These are phyloP conservation scores for Meleagris gallopavo DNA, from an alignment of 2,113 vertebrate genomes.

Conservation along the genomic window DNA sequence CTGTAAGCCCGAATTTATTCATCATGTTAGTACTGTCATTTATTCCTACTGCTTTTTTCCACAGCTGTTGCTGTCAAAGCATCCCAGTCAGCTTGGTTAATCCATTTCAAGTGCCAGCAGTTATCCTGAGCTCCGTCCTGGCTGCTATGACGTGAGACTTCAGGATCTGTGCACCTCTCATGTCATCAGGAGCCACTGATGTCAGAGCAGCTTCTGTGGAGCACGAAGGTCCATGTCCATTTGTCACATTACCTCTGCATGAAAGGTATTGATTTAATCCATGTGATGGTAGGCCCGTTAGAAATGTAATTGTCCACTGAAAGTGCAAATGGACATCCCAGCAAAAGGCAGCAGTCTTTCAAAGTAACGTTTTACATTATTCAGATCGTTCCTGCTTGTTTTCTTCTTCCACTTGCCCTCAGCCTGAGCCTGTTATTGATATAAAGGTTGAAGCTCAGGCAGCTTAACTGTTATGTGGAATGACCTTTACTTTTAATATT, in stretches of 20 bases:
- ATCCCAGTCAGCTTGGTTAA: conserved; percentile 11
- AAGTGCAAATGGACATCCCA: conserved; percentile 47
- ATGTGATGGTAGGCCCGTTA: conserved; percentile 32
- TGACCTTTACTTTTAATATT: conserved; percentile 99
- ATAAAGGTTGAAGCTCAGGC: conserved; percentile 95
- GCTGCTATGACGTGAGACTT: background rate
- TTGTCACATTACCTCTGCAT: conserved; percentile 18
- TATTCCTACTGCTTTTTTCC: background rate
- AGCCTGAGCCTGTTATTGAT: conserved; percentile 81
- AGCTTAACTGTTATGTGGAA: conserved; percentile 91
- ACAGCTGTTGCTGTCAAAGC: background rate
- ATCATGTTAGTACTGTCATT: background rate
- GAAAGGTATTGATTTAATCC: conserved; percentile 43
- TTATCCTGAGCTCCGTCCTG: background rate
- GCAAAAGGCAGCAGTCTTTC: conserved; percentile 39
- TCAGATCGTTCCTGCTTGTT: conserved; percentile 77
- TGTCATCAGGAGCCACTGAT: conserved; percentile 61
- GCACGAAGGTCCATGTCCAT: conserved; percentile 50
- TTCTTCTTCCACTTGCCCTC: conserved; percentile 37
- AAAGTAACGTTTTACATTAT: conserved; percentile 47
- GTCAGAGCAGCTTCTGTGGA: background rate
- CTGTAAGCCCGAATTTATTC: conserved; percentile 19
- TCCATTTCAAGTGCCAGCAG: background rate
- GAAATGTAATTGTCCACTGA: conserved; percentile 45
- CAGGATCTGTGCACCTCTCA: background rate